Base-by-base conservation (phyloP, 2,797 vertebrate species). In the Steatocranus sp. region DNA sequence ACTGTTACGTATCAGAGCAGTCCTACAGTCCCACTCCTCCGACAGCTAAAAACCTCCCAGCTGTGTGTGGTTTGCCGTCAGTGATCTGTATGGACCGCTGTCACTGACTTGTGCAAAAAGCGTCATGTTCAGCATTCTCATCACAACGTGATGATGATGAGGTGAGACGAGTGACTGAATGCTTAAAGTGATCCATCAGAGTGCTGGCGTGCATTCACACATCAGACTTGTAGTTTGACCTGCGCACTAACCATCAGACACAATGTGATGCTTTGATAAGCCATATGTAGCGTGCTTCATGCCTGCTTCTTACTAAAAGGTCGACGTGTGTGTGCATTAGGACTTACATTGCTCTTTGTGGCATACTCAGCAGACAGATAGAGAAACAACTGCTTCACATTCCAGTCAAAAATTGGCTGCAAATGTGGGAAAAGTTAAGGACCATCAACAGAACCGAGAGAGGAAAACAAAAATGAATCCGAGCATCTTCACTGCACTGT, bases 361-460 rank as follows among this genome's bases (percentile, higher is more conserved):
- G 95, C 95, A 87, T 94, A 97, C 96, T 95, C 93, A 7, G 94
- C 95, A 58, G 98, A 98, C 87, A 99, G 96, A 89, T 99, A 99
- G 23, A 99, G 96, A 92, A 99, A 99, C 80, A 99, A 96, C 81
- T 99, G 97, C 91, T 99, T 99, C 25, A 99, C 98, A 51, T 99
- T 99, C 98, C 98, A 99, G 93, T 99, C 98, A 93, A 99, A 99
- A 94, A 99, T 97, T 73, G 97, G 97, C 92, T 97, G 96, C 93
- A 99, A 93, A 98, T 99, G 98, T 99, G 91, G 43, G 46, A 5
- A 7, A 5, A 75, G 94, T 98, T 97, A 96, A 98, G 95, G 94
- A 90, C 85, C 9, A 89, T 76, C n/a, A 38, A 58, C 27, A 48
- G 6, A 27, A 36, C 5, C 30, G 11, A 6, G 11, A 43, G 2